Evolutionary conservation across 2,113 vertebrate species (phyloP), one percentile per base, ranked within the genome.

Genomic region (Rhinichthys klamathensis): DNA sequence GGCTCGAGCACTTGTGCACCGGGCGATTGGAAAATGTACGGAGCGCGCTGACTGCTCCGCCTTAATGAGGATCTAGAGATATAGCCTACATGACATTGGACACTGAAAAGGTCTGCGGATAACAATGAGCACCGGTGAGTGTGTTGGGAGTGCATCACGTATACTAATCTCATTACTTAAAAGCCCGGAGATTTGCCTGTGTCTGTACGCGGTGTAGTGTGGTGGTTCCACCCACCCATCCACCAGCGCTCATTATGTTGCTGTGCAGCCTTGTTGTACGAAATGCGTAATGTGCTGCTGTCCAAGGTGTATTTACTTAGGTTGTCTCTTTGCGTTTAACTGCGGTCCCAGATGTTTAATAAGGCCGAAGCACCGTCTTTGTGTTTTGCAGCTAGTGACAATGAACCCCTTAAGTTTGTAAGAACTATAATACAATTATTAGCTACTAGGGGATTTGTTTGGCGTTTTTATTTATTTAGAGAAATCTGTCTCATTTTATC

Each of bases 121-220:
- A 76, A 73, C 86, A 6, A 91, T 91, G 90, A 91, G 89, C 89
- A 90, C 90, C 12, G 88, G 90, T 91, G 85, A 90, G 90, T 86
- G 61, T 73, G 25, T 79, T 23, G 27, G 25, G 25, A 44, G 21
- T n/a, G 49, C 4, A 74, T 82, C 25, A 61, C 56, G 38, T 21
- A 27, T 80, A 51, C 5, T 61, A 56, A 65, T 44, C 25, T 58
- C 6, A 11, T 63, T 32, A n/a, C 12, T 8, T 63, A 15, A 32
- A 46, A 35, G 25, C 30, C 6, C 76, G 23, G 25, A 25, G 35
- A 18, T 63, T 49, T 60, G 63, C 69, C 41, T 80, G 13, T 87
- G 13, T 87, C 2, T 72, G 7, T 58, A 38, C n/a, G 44, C 35
- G 79, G 10, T 56, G 54, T 73, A 58, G 21, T 46, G 2, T 65